phyloP scores from a whole-genome alignment of 1,140 invertebrate species.

The Conus betulinus region DNA sequence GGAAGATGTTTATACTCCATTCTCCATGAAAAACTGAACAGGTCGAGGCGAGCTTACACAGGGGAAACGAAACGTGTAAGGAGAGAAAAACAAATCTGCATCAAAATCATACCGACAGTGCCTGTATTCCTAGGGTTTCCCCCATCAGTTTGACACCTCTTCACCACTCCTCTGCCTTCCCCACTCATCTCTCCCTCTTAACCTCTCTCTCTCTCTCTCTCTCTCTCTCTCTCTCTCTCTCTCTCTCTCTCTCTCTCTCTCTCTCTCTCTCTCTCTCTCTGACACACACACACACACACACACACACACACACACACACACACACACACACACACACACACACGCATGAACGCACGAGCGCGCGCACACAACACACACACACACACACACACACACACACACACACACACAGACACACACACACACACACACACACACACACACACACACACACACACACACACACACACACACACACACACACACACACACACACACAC shows the following conservation, averaged over 20 bases:
- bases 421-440: background rate
- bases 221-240: background rate
- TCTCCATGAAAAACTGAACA: too few relatives aligned
- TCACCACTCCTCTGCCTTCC: too few relatives aligned
- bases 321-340: background rate
- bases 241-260: conserved; percentile 24
- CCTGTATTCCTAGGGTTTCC: too few relatives aligned
- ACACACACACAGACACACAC: background rate
- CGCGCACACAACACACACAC: background rate
- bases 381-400: background rate
- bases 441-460: background rate
- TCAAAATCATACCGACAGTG: too few relatives aligned
- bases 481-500: background rate
- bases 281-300: background rate
- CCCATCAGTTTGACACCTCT: too few relatives aligned
- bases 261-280: conserved; percentile 12
- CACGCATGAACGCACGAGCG: too few relatives aligned
- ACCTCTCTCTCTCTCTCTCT: too few relatives aligned
- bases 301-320: background rate
- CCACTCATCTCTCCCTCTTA: too few relatives aligned
- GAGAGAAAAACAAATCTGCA: too few relatives aligned
- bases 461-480: background rate
- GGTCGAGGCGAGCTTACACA: too few relatives aligned
- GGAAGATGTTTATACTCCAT: too few relatives aligned
- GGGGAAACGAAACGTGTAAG: too few relatives aligned